phyloP scores from a whole-genome alignment of 2,797 vertebrate species.

The Threskiornis aethiopicus region DNA sequence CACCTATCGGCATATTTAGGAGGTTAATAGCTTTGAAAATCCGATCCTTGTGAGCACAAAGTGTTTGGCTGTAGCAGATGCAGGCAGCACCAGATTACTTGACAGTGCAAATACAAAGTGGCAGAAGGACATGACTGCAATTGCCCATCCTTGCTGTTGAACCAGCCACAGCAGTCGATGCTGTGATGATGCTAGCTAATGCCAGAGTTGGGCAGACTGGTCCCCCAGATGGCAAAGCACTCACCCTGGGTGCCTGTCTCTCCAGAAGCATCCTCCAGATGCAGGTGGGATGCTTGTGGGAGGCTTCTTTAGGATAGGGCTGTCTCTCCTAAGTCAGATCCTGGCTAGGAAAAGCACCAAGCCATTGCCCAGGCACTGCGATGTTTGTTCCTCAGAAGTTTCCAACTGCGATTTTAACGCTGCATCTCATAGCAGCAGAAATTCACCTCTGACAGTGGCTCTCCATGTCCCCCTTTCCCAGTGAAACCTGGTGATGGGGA shows the following conservation, averaged over 20 bases:
- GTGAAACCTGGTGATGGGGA: background rate
- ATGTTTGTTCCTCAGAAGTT: background rate
- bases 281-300: background rate
- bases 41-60: background rate
- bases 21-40: constrained; percentile 39
- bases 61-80: background rate
- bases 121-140: background rate
- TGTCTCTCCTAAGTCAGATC: background rate
- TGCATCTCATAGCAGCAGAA: background rate
- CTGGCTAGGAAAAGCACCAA: background rate
- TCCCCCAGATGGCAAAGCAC: background rate
- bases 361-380: background rate
- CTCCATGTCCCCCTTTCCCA: background rate
- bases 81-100: fast-evolving
- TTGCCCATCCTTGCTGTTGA: background rate
- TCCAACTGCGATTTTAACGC: background rate
- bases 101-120: background rate
- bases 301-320: background rate
- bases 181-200: background rate
- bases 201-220: background rate
- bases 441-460: background rate
- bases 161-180: fast-evolving
- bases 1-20: background rate
- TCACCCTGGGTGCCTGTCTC: background rate
- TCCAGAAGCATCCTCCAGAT: background rate